These are phyloP conservation scores for Drosophila prosaltans DNA, from an alignment of 1,140 invertebrate genomes.

Conservation along the genomic window DNA sequence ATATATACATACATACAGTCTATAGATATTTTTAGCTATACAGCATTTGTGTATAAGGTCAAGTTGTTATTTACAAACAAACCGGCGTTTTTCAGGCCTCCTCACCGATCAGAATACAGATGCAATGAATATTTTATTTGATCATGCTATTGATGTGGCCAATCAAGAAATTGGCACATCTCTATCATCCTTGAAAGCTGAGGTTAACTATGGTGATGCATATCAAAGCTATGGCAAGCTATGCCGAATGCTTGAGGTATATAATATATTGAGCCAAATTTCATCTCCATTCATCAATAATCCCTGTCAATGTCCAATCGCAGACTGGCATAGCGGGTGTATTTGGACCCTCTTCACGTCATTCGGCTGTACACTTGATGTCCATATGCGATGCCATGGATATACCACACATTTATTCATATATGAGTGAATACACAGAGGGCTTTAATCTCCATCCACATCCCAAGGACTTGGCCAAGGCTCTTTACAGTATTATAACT, in stretches of 20 bases:
- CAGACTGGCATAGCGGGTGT: constrained; percentile 89
- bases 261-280: constrained; percentile 11
- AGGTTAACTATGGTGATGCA: constrained; percentile 79
- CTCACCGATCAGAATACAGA: constrained; percentile 71
- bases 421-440: constrained; percentile 85
- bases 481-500: constrained; percentile 89
- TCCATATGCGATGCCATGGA: constrained; percentile 94
- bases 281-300: neutral
- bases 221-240: constrained; percentile 80
- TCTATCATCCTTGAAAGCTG: constrained; percentile 56
- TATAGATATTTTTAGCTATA: constrained; percentile 6
- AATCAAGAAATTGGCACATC: constrained; percentile 59
- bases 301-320: neutral
- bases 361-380: constrained; percentile 89
- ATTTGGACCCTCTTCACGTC: constrained; percentile 90
- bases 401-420: constrained; percentile 92
- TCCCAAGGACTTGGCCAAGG: constrained; percentile 88
- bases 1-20: constrained; percentile 3
- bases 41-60: constrained; percentile 47
- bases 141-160: constrained; percentile 74
- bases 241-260: constrained; percentile 83
- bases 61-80: constrained; percentile 76
- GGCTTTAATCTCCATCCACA: constrained; percentile 94
- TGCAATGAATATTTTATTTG: constrained; percentile 73
- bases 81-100: constrained; percentile 67